Conservation (phyloP, 2,113 vertebrate genomes). For the Rhinichthys klamathensis region DNA sequence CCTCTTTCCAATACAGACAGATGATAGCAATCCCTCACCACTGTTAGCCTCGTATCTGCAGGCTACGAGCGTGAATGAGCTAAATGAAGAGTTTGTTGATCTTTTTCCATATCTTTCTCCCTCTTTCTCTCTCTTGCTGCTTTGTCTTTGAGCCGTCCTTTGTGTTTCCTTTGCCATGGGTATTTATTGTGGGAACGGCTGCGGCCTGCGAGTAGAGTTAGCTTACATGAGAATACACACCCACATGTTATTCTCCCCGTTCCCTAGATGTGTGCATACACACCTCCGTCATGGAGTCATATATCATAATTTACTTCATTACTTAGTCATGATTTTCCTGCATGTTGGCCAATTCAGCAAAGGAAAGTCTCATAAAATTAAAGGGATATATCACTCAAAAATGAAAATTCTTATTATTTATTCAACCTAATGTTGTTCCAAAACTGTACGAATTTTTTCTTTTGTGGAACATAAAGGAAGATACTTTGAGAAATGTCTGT, state of each 20-base stretch:
- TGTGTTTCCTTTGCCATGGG: conserved; percentile 15
- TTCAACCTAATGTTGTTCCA: neutral
- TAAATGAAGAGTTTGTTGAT: conserved; percentile 44
- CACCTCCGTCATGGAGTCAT: neutral
- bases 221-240: neutral
- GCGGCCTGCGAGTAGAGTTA: neutral
- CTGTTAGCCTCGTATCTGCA: conserved; percentile 39
- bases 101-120: conserved; percentile 31
- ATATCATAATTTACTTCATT: conserved; percentile 45
- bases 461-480: neutral
- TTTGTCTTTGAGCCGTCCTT: conserved; percentile 39
- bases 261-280: conserved; percentile 25
- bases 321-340: conserved; percentile 29
- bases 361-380: neutral
- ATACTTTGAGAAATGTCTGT: neutral
- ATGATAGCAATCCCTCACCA: conserved; percentile 43
- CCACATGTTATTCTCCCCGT: conserved; percentile 5
- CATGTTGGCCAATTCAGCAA: conserved; percentile 12
- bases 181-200: conserved; percentile 20
- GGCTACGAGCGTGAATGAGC: conserved; percentile 39
- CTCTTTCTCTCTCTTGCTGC: conserved; percentile 3
- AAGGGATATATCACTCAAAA: neutral
- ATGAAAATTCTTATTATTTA: neutral
- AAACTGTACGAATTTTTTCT: too few relatives aligned
- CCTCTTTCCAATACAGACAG: conserved; percentile 42